These are phyloP conservation scores for Porites australiensis DNA, from an alignment of 64 coral and sea anemone genomes.

Conservation along the genomic window DNA sequence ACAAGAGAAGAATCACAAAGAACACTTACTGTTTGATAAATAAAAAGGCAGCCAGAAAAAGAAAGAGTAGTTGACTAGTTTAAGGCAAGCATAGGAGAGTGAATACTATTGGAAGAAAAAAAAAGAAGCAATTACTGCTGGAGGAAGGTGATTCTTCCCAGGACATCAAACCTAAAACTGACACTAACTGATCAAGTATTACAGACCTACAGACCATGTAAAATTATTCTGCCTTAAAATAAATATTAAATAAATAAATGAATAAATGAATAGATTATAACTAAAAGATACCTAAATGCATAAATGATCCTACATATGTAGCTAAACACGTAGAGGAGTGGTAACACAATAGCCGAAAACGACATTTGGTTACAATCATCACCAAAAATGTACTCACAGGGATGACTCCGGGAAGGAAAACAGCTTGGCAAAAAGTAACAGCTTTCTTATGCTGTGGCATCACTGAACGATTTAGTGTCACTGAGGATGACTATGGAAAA, in stretches of 20 bases:
- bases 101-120: conserved; percentile 78
- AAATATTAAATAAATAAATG: too few relatives aligned
- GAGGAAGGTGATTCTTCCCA: not conserved
- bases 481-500: conserved; percentile 51
- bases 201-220: too few relatives aligned
- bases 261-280: too few relatives aligned
- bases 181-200: too few relatives aligned
- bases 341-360: too few relatives aligned
- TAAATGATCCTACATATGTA: too few relatives aligned
- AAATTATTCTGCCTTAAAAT: too few relatives aligned
- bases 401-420: conserved; percentile 91
- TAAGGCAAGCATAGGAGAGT: conserved; percentile 85
- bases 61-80: conserved; percentile 93
- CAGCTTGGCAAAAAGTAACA: conserved; percentile 77
- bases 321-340: too few relatives aligned
- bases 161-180: too few relatives aligned
- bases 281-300: too few relatives aligned
- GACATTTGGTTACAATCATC: not conserved
- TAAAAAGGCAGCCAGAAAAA: conserved; percentile 96
- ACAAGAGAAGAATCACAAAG: not conserved
- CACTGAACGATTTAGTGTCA: not conserved
- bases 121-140: not conserved
- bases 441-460: conserved; percentile 67
- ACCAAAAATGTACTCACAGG: conserved; percentile 62
- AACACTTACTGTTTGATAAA: conserved; percentile 81